Base-by-base conservation (phyloP, 2,888 invertebrate genomes). In the Beris morrisii region DNA sequence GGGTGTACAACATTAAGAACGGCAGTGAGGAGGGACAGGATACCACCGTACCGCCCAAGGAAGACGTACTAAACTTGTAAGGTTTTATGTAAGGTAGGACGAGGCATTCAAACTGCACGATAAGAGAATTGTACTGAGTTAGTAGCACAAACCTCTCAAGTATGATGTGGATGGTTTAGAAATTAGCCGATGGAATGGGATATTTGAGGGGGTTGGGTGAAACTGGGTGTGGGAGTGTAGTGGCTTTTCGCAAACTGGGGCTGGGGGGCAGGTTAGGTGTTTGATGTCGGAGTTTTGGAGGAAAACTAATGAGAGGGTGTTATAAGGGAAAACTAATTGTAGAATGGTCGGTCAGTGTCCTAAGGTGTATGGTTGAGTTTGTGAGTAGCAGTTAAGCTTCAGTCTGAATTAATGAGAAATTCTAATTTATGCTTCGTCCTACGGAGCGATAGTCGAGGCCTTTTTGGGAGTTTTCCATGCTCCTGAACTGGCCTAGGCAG, bases 341-440 rank as follows among this genome's bases (percentile, higher is more conserved):
- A 65, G 65, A 69, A 67, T 69, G 65, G 69, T 69, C 67, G 65
- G 67, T 65, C 67, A 65, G 64, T 69, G 69, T 69, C 67, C 69
- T 69, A 61, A 52, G 65, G 64, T 63, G 66, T 61, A 67, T 65
- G 57, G 56, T 56, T 58, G 67, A 69, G 67, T 66, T 69, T 69
- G 65, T 69, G 69, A 69, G 67, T 67, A 67, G 67, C 69, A 69
- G 63, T 67, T 65, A 69, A 69, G 67, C 67, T 67, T 67, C 67
- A 65, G 65, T 64, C 57, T 61, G 69, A 69, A 69, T 69, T 69
- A 69, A 69, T 69, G 69, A 69, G 69, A 69, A 69, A 67, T 69
- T 69, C 69, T 69, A 69, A 69, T 69, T 69, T 69, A 69, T 69
- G 67, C 65, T 69, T 67, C 69, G 67, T 69, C 69, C 69, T 65